phyloP scores from a whole-genome alignment of 2,113 vertebrate genomes.

The Anas platyrhynchos region DNA sequence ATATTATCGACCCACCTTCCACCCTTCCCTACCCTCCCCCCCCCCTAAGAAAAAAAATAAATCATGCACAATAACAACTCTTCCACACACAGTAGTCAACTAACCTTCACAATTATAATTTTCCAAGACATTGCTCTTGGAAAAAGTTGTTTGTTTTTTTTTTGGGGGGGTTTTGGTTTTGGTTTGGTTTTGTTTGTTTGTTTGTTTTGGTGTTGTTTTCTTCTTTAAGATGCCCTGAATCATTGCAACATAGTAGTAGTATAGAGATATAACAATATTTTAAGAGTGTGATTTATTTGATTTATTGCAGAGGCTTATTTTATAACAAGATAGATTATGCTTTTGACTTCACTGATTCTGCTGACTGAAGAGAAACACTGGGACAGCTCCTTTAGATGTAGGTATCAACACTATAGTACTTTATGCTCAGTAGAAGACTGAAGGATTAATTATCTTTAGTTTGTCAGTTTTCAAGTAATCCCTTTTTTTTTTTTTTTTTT shows the following conservation, averaged over 20 bases:
- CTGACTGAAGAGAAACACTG: neutral
- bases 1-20: too few species aligned
- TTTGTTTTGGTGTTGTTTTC: neutral
- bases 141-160: neutral
- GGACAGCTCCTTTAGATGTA: neutral
- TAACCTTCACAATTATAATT: neutral
- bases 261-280: neutral
- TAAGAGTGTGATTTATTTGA: neutral
- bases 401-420: neutral
- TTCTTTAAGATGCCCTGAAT: neutral
- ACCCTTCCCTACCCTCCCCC: too few species aligned
- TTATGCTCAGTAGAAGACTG: neutral
- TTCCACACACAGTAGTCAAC: neutral
- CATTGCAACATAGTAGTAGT: neutral
- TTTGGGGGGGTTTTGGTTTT: too few species aligned
- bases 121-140: neutral
- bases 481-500: neutral
- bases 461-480: neutral
- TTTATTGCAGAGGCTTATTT: neutral
- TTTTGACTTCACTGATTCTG: neutral
- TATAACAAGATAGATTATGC: neutral
- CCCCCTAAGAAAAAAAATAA: too few species aligned
- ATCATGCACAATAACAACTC: neutral
- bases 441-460: neutral
- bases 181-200: neutral